Base-by-base conservation (phyloP, 2,797 vertebrate genomes). In the Phoxinus dragarum region DNA sequence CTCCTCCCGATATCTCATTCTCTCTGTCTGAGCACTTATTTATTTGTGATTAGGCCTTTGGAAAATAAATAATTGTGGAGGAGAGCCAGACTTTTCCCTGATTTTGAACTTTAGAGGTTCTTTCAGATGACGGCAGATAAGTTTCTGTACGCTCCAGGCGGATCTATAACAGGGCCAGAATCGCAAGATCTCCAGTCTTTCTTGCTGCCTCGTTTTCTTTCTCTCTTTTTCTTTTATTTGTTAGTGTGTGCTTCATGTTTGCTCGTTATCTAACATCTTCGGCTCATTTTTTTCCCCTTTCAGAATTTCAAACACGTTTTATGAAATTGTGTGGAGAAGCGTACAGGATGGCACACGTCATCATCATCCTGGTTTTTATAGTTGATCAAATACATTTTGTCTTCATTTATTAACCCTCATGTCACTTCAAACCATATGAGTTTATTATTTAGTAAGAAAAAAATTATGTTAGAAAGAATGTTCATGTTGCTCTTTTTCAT, bases 41-140 rank as follows among this genome's bases (percentile, higher is more conserved):
- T 94, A 94, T 94, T 94, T 94, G 93, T 94, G 94, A 95, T 94
- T 94, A 93, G 89, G 92, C 93, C 93, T 95, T 94, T 94, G 94
- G 92, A 95, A 93, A 92, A 93, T 94, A 93, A 94, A 77, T 82
- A 68, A 77, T 94, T 94, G 92, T 91, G 92, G 91, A 91, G 91
- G 90, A 93, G 93, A 92, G 92, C 91, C 92, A 93, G 94, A 88
- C 94, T 93, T 94, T 94, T 93, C 80, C 27, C 89, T 87, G 89
- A 93, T 93, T 94, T 90, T 87, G 81, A 94, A 94, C 93, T 94
- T 93, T 44, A 91, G 52, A 27, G 72, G 61, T 66, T 92, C 93
- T 90, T 92, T 93, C 90, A 89, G 91, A 91, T 92, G 88, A 88
- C 74, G 56, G 87, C 88, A 87, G 84, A 85, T 73, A 85, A 61